These are phyloP conservation scores for Atherinosoma microstoma DNA, from an alignment of 2,797 vertebrate species.

Conservation along the genomic window DNA sequence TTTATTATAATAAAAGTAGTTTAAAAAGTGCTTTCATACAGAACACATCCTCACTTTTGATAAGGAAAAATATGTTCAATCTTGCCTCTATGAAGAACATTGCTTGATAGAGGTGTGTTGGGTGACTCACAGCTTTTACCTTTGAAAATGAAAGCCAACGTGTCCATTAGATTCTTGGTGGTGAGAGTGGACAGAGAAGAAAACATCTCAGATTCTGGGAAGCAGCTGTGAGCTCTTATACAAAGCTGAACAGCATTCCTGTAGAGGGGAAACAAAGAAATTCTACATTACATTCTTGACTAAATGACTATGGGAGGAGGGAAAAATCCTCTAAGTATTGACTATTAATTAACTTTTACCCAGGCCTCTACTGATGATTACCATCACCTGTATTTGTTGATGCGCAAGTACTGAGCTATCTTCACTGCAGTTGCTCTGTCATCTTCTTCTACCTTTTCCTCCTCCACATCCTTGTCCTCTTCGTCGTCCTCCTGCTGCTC, in stretches of 20 bases:
- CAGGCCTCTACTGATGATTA: slow-evolving; percentile 16
- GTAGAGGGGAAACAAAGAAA: slow-evolving; percentile 11
- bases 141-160: slow-evolving; percentile 89
- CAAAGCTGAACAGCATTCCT: slow-evolving; percentile 89
- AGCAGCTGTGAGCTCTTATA: slow-evolving; percentile 78
- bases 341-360: slow-evolving; percentile 11
- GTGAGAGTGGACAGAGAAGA: slow-evolving; percentile 68
- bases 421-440: slow-evolving; percentile 79
- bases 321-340: neutral
- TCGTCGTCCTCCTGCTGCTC: slow-evolving; percentile 59
- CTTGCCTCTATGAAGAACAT: neutral
- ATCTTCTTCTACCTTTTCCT: slow-evolving; percentile 69
- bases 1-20: no score
- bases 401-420: slow-evolving; percentile 86
- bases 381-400: slow-evolving; percentile 91
- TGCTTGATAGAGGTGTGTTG: neutral
- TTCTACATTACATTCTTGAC: slow-evolving; percentile 12
- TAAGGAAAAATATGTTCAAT: slow-evolving; percentile 10
- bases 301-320: slow-evolving; percentile 3
- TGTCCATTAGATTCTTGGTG: slow-evolving; percentile 75
- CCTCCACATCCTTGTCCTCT: slow-evolving; percentile 55
- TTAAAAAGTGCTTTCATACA: neutral
- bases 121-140: slow-evolving; percentile 76
- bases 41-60: neutral
- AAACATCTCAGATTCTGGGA: slow-evolving; percentile 87